Base-by-base conservation (phyloP, 1,140 invertebrate genomes). In the Ceratosolen fusciceps region DNA sequence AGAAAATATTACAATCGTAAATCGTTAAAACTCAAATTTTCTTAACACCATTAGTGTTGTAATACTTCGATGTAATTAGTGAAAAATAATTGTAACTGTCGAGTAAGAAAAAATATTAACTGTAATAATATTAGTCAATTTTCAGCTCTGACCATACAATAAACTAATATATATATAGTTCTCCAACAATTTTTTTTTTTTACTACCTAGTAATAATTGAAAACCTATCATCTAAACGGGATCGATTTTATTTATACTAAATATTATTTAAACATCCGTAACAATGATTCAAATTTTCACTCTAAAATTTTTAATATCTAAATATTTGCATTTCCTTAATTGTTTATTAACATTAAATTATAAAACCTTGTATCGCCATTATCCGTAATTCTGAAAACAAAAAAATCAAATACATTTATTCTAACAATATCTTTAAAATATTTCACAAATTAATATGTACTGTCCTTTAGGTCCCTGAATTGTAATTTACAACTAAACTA, bases 1-100 rank as follows among this genome's bases (percentile, higher is more conserved):
- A 62, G 26, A 77, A 71, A 19, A 74, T 73, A 26, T 77, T 76
- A 74, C 58, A 74, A 76, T 47, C 80, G 12, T 81, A 71, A 52
- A 67, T 60, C 62, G 39, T 72, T 34, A 52, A 76, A 76, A 74
- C 37, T 47, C 34, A 79, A 79, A 78, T n/a, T 49, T 39, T n/a
- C 29, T 34, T 39, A 10, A 68, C 34, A 54, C n/a, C 67, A 68
- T 70, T 21, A 74, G 43, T 67, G 10, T 39, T 31, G 26, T 67
- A 74, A 71, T 68, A 29, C 24, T 65, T 65, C 7, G 37, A 60
- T 49, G n/a, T 26, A 73, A 24, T 14, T 68, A 39, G 73, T 74
- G 31, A 68, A 21, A 56, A 67, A 80, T 75, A 75, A 80, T 70
- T 75, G 52, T 62, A 75, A 24, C 71, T 71, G 65, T 80, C 39